Percentiles rank a stretch among this genome's conserved stretches.
phyloP scores from a whole-genome alignment of 2,888 invertebrate genomes.

The Dione juno region DNA sequence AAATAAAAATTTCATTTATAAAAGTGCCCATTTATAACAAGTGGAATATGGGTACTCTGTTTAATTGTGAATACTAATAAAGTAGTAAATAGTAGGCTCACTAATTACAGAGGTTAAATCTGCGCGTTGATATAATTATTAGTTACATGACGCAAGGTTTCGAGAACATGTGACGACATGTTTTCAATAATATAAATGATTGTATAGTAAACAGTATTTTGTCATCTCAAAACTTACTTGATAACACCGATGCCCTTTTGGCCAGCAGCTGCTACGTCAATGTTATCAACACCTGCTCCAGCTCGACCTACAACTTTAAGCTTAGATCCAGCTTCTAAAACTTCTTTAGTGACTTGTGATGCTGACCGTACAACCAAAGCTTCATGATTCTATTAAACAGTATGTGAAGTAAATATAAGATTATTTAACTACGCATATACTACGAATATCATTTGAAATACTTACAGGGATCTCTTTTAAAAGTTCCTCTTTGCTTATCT shows the following conservation, averaged over 20 bases:
- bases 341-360: conserved; percentile 95
- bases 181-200: background rate
- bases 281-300: conserved; percentile 99
- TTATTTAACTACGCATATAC: background rate
- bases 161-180: background rate
- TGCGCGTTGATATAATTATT: background rate
- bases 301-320: conserved; percentile 96
- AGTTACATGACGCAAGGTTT: conserved; percentile 4
- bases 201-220: background rate
- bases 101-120: background rate
- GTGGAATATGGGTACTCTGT: too few species aligned
- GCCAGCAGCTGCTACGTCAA: conserved; percentile 94
- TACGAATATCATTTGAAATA: conserved; percentile 26
- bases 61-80: too few species aligned
- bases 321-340: conserved; percentile 88
- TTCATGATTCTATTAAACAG: conserved; percentile 89
- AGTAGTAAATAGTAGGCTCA: background rate
- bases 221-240: conserved; percentile 86
- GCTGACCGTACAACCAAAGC: conserved; percentile 97
- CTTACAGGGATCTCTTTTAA: conserved; percentile 92
- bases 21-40: too few species aligned
- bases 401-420: background rate
- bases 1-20: too few species aligned
- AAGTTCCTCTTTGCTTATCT: conserved; percentile 90
- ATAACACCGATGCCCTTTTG: conserved; percentile 93